Conservation (phyloP, 2,797 vertebrate species). For the Intellagama lesueurii region DNA sequence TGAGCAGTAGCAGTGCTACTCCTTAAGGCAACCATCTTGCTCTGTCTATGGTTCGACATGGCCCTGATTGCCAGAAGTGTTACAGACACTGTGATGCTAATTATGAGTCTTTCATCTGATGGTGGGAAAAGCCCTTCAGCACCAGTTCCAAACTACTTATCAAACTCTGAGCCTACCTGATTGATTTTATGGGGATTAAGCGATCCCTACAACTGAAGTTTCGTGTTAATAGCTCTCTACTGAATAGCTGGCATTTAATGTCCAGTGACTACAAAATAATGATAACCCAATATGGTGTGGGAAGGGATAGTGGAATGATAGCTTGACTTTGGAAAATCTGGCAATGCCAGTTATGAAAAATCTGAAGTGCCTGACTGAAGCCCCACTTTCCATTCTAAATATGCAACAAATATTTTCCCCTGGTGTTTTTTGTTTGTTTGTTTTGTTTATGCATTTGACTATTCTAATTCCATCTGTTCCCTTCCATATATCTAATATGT, state of each 20-base stretch:
- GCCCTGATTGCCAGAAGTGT: not conserved
- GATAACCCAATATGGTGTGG: not conserved
- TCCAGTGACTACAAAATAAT: not conserved
- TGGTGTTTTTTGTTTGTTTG: constrained; percentile 10
- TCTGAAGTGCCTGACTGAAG: not conserved
- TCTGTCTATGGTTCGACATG: no score
- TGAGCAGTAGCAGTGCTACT: no score
- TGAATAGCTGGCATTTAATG: not conserved
- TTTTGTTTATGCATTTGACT: not conserved
- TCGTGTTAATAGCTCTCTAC: constrained; percentile 19
- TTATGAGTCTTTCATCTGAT: not conserved
- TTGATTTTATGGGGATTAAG: not conserved
- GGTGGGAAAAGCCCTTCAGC: not conserved
- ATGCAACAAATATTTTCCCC: not conserved
- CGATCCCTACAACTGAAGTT: not conserved
- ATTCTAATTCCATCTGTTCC: not conserved
- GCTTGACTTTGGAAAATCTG: not conserved
- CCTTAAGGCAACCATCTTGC: no score
- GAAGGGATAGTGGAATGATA: not conserved
- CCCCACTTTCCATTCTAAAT: not conserved
- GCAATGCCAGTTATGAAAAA: not conserved
- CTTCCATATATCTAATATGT: constrained; percentile 4
- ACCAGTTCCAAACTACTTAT: not conserved
- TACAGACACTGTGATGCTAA: not conserved
- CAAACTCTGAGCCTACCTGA: not conserved